Evolutionary conservation across 2,113 vertebrate genomes (phyloP), one percentile per base, ranked within the genome.

Genomic region (Pelusios castaneus): DNA sequence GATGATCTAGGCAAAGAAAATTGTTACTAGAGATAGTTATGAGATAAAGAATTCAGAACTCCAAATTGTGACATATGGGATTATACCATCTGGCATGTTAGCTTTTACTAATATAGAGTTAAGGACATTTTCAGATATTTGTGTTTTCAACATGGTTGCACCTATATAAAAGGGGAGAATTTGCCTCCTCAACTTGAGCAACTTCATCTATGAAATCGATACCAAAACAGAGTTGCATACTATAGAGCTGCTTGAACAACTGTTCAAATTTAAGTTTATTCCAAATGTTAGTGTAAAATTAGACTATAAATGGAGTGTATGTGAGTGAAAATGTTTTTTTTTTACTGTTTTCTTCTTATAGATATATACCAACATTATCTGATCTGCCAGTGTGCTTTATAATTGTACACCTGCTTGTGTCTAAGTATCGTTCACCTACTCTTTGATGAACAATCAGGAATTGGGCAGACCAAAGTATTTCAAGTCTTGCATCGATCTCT

Each of bases 361-460:
- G 16, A 81, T 54, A 91, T 25, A 19, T 38, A 70, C 24, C 47
- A 31, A 87, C 31, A 3, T 13, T 76, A 54, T 54, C 41, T 10
- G 13, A 24, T 0, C 43, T 80, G 63, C 45, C 1, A 1, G 54
- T 84, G 51, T 80, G 76, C 49, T 38, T 85, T 82, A 51, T 77
- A 45, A 73, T 3, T 41, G 29, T 86, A 54, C 49, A 8, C 3
- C 16, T 0, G n/a, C 47, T 43, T 12, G 10, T 0, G 1, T 58
- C 24, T 22, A 0, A 0, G 43, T 29, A 60, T 25, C 1, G 0
- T 29, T 94, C 80, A 90, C 31, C 10, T 24, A 58, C 17, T 4
- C 38, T n/a, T 94, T 52, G 34, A 73, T 80, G 56, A 82, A 79
- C 5, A 85, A n/a, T 13, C 34, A 76, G 47, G 8, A 56, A 79